Base-by-base conservation (phyloP, 2,797 vertebrate genomes). In the Macroramphosus scolopax region DNA sequence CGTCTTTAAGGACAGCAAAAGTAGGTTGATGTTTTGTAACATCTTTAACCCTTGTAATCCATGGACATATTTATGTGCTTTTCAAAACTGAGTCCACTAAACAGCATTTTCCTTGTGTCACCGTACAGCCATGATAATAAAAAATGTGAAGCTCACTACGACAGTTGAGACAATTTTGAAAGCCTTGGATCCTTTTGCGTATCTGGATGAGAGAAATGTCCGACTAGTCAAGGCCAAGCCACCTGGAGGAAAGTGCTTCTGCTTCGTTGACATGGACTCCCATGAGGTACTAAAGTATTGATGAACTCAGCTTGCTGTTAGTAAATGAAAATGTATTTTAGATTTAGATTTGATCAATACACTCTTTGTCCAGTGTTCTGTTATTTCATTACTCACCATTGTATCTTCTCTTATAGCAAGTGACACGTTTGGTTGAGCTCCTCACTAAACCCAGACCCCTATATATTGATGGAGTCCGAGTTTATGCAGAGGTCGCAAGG, bases 201-300 rank as follows among this genome's bases (percentile, higher is more conserved):
- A 83, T 38, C 86, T 98, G 34, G 94, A 96, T 63, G 93, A 94
- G 13, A 92, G 94, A 74, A 97, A 91, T 0, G 93, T 98, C 37
- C 94, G 96, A 10, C 89, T 98, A 28, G 94, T 98, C 72, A 96
- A 94, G 82, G 94, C 92, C 55, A 95, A 93, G 64, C 90, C 92
- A 3, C 89, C 91, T 12, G 94, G 92, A 68, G 86, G 91, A 38
- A 94, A 93, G 67, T 95, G 93, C 68, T 96, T 97, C 10, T 96
- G 95, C 84, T 98, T 98, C 77, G 94, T 98, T n/a, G 96, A 98
- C 46, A 93, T 98, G 76, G 95, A 96, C 33, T 97, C 93, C 10
- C 95, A 98, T 22, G 92, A 97, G 88, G 96, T 98, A 72, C 48
- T 2, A 30, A 25, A 25, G 42, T 22, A 13, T 16, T 6, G n/a